These are phyloP conservation scores for Collichthys lucidus DNA, from an alignment of 2,113 vertebrate species.

Conservation along the genomic window DNA sequence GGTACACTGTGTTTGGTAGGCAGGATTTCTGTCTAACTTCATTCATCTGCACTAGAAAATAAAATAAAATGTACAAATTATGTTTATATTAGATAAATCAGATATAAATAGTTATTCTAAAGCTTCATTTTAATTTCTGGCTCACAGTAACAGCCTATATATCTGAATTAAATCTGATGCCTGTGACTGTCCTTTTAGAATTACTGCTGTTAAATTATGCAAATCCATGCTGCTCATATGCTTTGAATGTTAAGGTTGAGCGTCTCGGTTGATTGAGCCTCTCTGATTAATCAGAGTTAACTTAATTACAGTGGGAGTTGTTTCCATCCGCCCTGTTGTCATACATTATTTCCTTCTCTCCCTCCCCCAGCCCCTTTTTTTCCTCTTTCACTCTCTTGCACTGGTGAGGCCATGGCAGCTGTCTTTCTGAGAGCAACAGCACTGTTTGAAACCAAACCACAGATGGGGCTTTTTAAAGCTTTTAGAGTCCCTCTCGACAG, in stretches of 20 bases:
- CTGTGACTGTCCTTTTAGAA: constrained; percentile 14
- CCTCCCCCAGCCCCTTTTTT: not conserved
- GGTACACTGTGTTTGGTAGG: not conserved
- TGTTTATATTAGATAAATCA: constrained; percentile 12
- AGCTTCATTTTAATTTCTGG: constrained; percentile 17
- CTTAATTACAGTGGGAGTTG: constrained; percentile 57
- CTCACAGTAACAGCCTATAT: constrained; percentile 18
- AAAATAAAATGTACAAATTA: not conserved
- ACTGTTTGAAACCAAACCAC: constrained; percentile 62
- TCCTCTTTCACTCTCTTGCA: constrained; percentile 15
- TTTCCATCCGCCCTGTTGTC: constrained; percentile 55
- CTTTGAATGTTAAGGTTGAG: constrained; percentile 45
- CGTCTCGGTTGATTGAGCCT: constrained; percentile 39
- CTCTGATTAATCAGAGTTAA: constrained; percentile 56
- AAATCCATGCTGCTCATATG: constrained; percentile 28
- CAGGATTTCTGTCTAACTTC: not conserved
- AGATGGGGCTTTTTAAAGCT: constrained; percentile 45
- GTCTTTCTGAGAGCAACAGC: constrained; percentile 20
- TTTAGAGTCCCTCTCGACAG: constrained; percentile 36
- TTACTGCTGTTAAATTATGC: constrained; percentile 39
- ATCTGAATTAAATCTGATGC: constrained; percentile 7
- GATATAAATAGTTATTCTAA: not conserved
- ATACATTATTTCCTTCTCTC: constrained; percentile 31
- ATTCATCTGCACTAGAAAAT: not conserved
- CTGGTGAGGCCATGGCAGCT: not conserved